A percentile compares a stretch with the other conserved stretches of the same genome.
phyloP scores from a whole-genome alignment of 1,140 invertebrate species.

The Zaprionus lachaisei region DNA sequence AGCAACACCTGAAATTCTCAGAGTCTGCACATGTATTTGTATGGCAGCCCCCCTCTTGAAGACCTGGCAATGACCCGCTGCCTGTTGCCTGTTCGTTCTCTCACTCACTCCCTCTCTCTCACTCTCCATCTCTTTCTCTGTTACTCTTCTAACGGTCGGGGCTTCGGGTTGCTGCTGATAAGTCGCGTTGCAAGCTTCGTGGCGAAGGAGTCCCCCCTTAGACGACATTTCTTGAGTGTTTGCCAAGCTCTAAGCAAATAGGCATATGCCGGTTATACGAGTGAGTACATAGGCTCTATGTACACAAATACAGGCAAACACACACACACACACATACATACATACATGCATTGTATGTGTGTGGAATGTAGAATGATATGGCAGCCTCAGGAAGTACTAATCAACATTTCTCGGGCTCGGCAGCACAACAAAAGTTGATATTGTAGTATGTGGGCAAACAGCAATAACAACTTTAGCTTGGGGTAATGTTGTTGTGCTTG shows the following conservation, averaged over 20 bases:
- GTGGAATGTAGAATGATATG: slow-evolving; percentile 60
- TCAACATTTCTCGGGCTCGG: slow-evolving; percentile 61
- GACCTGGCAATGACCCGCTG: slow-evolving; percentile 3
- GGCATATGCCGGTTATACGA: slow-evolving; percentile 25
- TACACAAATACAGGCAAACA: slow-evolving; percentile 11
- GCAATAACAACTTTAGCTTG: slow-evolving; percentile 35
- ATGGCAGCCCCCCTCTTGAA: slow-evolving; percentile 2
- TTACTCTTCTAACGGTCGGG: slow-evolving; percentile 34
- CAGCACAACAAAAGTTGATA: slow-evolving; percentile 67
- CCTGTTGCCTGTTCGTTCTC: background rate
- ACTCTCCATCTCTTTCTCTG: background rate
- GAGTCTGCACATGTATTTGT: slow-evolving; percentile 21
- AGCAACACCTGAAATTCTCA: slow-evolving; percentile 46
- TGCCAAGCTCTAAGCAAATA: slow-evolving; percentile 58
- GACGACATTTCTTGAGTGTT: slow-evolving; percentile 60
- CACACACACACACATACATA: background rate
- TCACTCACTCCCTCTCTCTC: no score
- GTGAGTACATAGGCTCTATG: slow-evolving; percentile 21
- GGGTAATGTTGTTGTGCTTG: slow-evolving; percentile 22
- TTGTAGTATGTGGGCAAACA: slow-evolving; percentile 56
- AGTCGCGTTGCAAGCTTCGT: slow-evolving; percentile 42
- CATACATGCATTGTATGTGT: background rate
- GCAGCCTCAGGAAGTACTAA: slow-evolving; percentile 80
- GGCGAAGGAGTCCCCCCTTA: background rate
- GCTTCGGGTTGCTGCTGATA: slow-evolving; percentile 41